These are phyloP conservation scores for Vanessa tameamea DNA, from an alignment of 1,140 invertebrate genomes.

Conservation along the genomic window DNA sequence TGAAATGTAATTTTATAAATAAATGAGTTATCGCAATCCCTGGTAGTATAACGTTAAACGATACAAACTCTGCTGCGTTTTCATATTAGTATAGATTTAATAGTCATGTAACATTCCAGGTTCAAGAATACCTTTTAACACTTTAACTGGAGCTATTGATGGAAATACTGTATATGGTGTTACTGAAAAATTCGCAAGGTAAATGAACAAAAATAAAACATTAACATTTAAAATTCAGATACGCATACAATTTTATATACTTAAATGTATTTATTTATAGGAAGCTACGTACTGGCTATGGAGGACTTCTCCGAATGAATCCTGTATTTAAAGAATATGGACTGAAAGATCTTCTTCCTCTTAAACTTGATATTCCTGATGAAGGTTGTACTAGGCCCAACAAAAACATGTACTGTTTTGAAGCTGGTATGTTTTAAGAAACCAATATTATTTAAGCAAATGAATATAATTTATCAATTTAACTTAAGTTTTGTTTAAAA, in stretches of 20 bases:
- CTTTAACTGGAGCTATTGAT: constrained; percentile 90
- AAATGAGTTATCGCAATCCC: too few species aligned
- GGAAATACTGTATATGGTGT: constrained; percentile 93
- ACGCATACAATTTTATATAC: not conserved
- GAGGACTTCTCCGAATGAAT: constrained; percentile 91
- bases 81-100: not conserved
- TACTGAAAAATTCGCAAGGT: constrained; percentile 88
- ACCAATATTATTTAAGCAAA: not conserved
- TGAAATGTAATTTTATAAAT: too few species aligned
- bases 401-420: constrained; percentile 94
- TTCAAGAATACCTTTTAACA: constrained; percentile 90
- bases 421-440: constrained; percentile 84
- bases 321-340: constrained; percentile 93
- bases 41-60: too few species aligned
- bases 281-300: constrained; percentile 89
- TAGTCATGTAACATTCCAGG: constrained; percentile 68
- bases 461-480: not conserved
- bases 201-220: not conserved
- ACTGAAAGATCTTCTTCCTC: constrained; percentile 92
- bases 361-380: constrained; percentile 95
- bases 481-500: too few species aligned
- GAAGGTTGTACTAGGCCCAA: constrained; percentile 95
- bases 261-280: constrained; percentile 66
- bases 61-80: not conserved
- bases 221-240: not conserved